Evolutionary conservation across 2,888 invertebrate species (phyloP).

Genomic region (Unio pictorum): DNA sequence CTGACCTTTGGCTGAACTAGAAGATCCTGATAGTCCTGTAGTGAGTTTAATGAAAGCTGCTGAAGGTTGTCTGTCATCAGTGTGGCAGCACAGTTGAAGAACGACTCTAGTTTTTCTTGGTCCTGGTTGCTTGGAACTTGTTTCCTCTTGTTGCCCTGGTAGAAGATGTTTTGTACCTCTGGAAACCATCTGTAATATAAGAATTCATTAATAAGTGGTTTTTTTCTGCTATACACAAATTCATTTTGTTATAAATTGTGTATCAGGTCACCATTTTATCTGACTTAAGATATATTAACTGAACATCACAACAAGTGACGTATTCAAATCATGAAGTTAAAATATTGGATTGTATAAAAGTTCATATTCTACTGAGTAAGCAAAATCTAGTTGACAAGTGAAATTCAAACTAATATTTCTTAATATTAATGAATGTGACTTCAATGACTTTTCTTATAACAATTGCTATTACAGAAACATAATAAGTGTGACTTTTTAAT

Average conservation of each 20-base stretch:
- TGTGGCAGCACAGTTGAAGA: constrained; percentile 88
- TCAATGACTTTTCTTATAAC: too few relatives aligned
- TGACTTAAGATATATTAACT: too few relatives aligned
- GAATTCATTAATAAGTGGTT: background rate
- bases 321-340: too few relatives aligned
- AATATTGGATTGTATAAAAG: too few relatives aligned
- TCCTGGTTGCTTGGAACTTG: constrained; percentile 73
- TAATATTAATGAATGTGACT: too few relatives aligned
- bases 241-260: background rate
- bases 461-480: too few relatives aligned
- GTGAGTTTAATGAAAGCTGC: constrained; percentile 84
- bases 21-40: constrained; percentile 84
- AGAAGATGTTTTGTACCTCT: constrained; percentile 71
- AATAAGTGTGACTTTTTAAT: too few relatives aligned
- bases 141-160: constrained; percentile 71
- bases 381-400: too few relatives aligned
- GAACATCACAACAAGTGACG: too few relatives aligned
- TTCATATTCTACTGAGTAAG: too few relatives aligned
- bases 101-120: constrained; percentile 79
- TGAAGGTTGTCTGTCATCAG: constrained; percentile 92
- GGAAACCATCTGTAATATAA: constrained; percentile 67
- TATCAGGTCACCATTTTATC: background rate
- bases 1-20: constrained; percentile 83
- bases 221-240: background rate
- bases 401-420: too few relatives aligned